phyloP scores from a whole-genome alignment of 2,113 vertebrate species.

The Alethe castanea region DNA sequence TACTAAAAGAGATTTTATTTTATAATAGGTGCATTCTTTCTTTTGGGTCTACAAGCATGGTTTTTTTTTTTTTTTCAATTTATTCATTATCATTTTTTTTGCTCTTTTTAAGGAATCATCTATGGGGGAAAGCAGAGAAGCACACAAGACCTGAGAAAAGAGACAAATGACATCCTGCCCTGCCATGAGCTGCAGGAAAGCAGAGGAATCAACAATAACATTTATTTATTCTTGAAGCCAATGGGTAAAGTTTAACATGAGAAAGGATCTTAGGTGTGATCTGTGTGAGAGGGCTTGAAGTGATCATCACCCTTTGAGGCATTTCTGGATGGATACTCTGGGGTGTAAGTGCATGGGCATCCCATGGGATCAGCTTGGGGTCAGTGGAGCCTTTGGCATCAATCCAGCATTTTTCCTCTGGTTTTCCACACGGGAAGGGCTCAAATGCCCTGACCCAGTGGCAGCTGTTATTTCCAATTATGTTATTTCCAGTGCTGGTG shows the following conservation, averaged over 20 bases:
- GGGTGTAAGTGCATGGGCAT: neutral
- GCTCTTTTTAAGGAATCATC: neutral
- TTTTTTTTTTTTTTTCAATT: constrained; percentile 35
- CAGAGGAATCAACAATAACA: neutral
- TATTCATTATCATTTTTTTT: constrained; percentile 32
- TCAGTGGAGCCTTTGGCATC: neutral
- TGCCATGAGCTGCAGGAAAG: constrained; percentile 25
- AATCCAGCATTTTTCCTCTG: neutral
- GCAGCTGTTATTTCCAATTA: neutral
- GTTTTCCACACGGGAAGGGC: neutral
- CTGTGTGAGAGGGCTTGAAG: neutral
- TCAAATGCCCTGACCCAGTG: neutral
- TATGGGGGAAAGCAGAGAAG: neutral
- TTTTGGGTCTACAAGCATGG: constrained; percentile 43
- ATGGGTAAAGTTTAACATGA: neutral
- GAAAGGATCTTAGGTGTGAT: neutral
- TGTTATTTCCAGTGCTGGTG: neutral
- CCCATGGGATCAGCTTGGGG: neutral
- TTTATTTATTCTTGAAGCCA: neutral
- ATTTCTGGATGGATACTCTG: neutral
- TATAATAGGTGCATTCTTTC: constrained; percentile 67
- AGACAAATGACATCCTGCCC: constrained; percentile 35
- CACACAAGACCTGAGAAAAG: constrained; percentile 9
- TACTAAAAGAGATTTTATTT: constrained; percentile 73
- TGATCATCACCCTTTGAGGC: neutral